A percentile compares a stretch with the other conserved stretches of the same genome.
These are phyloP conservation scores for Eulemur rufifrons DNA, from an alignment of 2,113 vertebrate species.

Conservation along the genomic window DNA sequence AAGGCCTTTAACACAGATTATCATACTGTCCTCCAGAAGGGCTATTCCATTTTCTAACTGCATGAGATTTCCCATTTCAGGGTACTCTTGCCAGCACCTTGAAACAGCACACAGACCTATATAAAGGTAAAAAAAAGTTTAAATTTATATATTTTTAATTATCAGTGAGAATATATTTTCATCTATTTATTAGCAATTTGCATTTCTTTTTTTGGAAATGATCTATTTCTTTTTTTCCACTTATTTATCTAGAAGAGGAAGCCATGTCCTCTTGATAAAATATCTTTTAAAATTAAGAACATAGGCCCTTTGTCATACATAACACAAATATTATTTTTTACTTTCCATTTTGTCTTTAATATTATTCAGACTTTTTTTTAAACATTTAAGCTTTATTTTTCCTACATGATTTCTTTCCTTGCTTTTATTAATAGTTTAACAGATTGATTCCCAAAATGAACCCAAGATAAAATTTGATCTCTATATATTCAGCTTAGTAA, in stretches of 20 bases:
- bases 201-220: neutral
- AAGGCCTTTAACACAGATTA: neutral
- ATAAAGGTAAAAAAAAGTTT: neutral
- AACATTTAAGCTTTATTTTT: neutral
- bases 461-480: neutral
- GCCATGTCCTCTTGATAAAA: neutral
- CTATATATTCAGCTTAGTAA: neutral
- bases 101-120: neutral
- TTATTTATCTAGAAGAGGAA: conserved; percentile 3
- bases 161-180: neutral
- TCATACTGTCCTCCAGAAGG: neutral
- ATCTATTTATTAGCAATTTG: neutral
- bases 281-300: conserved; percentile 6
- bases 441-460: neutral
- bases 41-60: neutral
- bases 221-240: neutral
- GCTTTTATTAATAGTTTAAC: neutral
- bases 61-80: neutral
- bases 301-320: neutral
- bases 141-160: neutral
- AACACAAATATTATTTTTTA: neutral
- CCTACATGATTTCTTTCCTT: neutral
- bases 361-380: neutral
- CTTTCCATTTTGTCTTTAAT: neutral
- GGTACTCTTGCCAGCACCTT: neutral